Percentiles rank a stretch among this genome's conserved stretches.
Evolutionary conservation across 2,888 invertebrate species (phyloP).

Genomic region (Stenoptilia bipunctidactyla): DNA sequence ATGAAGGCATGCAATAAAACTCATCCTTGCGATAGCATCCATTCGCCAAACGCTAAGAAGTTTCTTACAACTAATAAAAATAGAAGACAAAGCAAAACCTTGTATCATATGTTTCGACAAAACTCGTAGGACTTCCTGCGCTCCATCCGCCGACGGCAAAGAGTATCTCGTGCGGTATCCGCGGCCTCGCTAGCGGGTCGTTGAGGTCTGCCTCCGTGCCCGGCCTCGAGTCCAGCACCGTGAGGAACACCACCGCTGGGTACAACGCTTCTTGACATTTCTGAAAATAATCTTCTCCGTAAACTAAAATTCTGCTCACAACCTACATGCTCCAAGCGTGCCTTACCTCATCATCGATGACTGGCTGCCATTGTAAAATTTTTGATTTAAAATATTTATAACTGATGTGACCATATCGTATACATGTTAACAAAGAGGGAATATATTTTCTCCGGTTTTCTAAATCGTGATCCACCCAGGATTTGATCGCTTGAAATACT

Average conservation of each 20-base stretch:
- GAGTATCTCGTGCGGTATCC: constrained; percentile 82
- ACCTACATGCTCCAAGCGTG: background rate
- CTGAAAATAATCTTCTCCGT: constrained; percentile 27
- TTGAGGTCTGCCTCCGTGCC: constrained; percentile 62
- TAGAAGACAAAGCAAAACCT: too few species aligned
- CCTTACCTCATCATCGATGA: constrained; percentile 60
- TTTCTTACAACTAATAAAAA: too few species aligned
- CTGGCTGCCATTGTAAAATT: constrained; percentile 67
- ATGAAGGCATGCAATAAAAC: too few species aligned
- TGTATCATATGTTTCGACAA: constrained; percentile 82
- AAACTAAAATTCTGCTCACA: background rate
- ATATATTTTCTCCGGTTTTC: constrained; percentile 66
- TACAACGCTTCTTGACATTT: constrained; percentile 67
- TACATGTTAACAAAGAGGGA: constrained; percentile 72
- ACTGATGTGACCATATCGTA: constrained; percentile 76
- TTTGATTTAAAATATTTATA: constrained; percentile 69
- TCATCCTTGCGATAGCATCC: too few species aligned
- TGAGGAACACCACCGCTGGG: constrained; percentile 66
- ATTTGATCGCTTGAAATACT: constrained; percentile 79
- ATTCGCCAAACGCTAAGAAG: too few species aligned
- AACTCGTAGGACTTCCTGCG: constrained; percentile 86
- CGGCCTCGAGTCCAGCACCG: constrained; percentile 56
- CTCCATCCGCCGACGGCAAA: constrained; percentile 90
- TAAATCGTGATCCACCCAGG: constrained; percentile 76
- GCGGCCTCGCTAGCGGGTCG: constrained; percentile 75